Percentiles rank a stretch among this genome's conserved stretches.
These are phyloP conservation scores for Eptatretus atami DNA, from an alignment of 2,797 vertebrate species.

Conservation along the genomic window DNA sequence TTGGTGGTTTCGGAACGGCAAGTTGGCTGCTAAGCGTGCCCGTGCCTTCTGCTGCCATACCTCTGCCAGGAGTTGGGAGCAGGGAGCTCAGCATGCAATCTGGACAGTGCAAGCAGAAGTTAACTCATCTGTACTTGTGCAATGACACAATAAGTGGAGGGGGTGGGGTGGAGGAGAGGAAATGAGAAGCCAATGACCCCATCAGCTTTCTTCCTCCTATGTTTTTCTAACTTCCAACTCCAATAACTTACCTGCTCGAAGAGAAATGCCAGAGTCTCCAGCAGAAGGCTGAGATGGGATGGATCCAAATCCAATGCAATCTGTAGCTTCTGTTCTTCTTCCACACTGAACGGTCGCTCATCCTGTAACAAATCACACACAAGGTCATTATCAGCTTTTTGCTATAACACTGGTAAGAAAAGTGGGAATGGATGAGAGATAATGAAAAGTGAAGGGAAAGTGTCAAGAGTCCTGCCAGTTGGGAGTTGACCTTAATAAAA, in stretches of 20 bases:
- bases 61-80: neutral
- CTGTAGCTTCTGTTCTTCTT: conserved; percentile 1
- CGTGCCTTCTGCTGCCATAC: neutral
- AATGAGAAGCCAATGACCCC: too few species aligned
- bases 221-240: neutral
- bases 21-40: too few species aligned
- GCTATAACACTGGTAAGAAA: too few species aligned
- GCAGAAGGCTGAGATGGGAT: neutral
- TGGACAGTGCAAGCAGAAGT: neutral
- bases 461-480: too few species aligned
- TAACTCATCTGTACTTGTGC: neutral
- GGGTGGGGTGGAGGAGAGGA: neutral
- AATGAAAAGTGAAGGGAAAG: too few species aligned
- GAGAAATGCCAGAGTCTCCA: neutral
- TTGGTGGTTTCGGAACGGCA: too few species aligned
- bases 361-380: neutral
- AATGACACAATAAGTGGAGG: conserved; percentile 1
- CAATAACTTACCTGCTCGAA: conserved; percentile 1
- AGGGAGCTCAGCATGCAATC: neutral
- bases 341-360: neutral
- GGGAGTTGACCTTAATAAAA: too few species aligned
- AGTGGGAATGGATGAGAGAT: too few species aligned
- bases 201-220: too few species aligned
- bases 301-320: neutral
- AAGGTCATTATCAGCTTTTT: too few species aligned